phyloP scores from a whole-genome alignment of 2,888 invertebrate genomes.

The Acanthopleura granulata region DNA sequence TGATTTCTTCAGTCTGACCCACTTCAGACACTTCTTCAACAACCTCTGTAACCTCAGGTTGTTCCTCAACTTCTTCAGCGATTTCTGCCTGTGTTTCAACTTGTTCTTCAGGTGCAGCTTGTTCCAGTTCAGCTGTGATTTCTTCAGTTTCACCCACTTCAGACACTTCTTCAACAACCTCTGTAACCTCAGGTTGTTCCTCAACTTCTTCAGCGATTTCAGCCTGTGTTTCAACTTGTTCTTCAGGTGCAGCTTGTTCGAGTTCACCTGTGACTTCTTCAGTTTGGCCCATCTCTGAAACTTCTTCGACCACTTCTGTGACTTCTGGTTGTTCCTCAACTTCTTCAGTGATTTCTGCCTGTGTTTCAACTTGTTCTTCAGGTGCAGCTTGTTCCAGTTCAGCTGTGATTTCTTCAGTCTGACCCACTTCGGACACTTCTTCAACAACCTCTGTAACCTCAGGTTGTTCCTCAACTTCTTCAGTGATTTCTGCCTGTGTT shows the following conservation, averaged over 20 bases:
- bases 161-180: slow-evolving; percentile 32
- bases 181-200: slow-evolving; percentile 35
- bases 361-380: slow-evolving; percentile 30
- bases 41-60: not conserved
- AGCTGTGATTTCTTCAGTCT: slow-evolving; percentile 7
- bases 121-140: slow-evolving; percentile 24
- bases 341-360: slow-evolving; percentile 29
- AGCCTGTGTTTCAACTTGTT: slow-evolving; percentile 33
- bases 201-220: slow-evolving; percentile 31
- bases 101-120: slow-evolving; percentile 4
- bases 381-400: slow-evolving; percentile 27
- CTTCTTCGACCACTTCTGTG: slow-evolving; percentile 28
- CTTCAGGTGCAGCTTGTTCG: slow-evolving; percentile 25
- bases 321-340: slow-evolving; percentile 29
- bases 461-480: slow-evolving; percentile 34
- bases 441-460: slow-evolving; percentile 24
- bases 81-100: slow-evolving; percentile 6
- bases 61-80: not conserved
- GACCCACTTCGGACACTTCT: not conserved
- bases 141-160: slow-evolving; percentile 31
- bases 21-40: slow-evolving; percentile 21
- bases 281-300: slow-evolving; percentile 28
- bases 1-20: slow-evolving; percentile 23
- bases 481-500: slow-evolving; percentile 32
- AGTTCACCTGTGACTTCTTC: slow-evolving; percentile 28